Evolutionary conservation across 2,113 vertebrate genomes (phyloP).

Genomic region (Corydoras maculifer): DNA sequence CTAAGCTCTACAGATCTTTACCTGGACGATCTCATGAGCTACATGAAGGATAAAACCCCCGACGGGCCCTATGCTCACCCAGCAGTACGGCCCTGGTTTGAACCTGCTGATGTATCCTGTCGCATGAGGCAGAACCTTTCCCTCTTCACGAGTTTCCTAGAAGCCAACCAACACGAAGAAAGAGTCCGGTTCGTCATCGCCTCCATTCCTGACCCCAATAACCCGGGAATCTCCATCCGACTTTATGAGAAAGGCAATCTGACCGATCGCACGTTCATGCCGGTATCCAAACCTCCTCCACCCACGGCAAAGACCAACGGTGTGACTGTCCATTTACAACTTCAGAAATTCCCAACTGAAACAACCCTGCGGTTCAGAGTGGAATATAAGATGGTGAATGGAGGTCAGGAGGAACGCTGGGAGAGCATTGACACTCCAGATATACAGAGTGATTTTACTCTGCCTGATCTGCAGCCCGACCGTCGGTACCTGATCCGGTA

Average conservation of each 20-base stretch:
- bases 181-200: slow-evolving; percentile 5
- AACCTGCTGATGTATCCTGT: not conserved
- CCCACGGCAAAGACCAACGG: not conserved
- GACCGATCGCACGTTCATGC: not conserved
- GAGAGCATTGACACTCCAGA: not conserved
- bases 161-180: slow-evolving; percentile 1
- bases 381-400: slow-evolving; percentile 1
- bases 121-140: slow-evolving; percentile 9
- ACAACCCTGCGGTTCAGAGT: slow-evolving; percentile 7
- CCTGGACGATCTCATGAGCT: not conserved
- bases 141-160: not conserved
- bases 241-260: slow-evolving; percentile 5
- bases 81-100: slow-evolving; percentile 3
- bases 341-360: slow-evolving; percentile 13
- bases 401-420: not conserved
- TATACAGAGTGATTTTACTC: slow-evolving; percentile 1
- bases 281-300: slow-evolving; percentile 10
- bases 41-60: not conserved
- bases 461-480: slow-evolving; percentile 3
- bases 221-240: slow-evolving; percentile 17
- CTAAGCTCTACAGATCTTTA: slow-evolving; percentile 32
- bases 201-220: slow-evolving; percentile 5
- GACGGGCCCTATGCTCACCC: too few species aligned
- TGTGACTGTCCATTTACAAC: not conserved
- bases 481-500: slow-evolving; percentile 5